Conservation (phyloP, 2,797 vertebrate species). For the Geotrypetes seraphini region DNA sequence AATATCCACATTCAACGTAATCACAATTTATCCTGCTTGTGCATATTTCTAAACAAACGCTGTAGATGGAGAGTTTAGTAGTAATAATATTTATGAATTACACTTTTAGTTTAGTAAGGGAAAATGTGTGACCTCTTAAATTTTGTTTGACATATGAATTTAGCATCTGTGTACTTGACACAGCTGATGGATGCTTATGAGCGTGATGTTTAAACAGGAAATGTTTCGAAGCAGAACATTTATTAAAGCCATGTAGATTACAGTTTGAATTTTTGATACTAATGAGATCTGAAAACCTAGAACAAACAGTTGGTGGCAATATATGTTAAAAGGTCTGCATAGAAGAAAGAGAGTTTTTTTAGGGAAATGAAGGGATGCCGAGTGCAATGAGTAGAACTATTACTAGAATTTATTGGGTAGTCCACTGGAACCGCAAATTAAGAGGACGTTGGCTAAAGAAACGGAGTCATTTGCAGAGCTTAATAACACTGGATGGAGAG, state of each 20-base stretch:
- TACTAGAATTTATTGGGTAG: no score
- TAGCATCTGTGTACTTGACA: conserved; percentile 62
- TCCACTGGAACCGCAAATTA: no score
- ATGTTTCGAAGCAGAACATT: conserved; percentile 65
- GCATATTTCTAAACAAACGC: conserved; percentile 71
- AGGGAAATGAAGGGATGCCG: no score
- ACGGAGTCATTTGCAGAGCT: no score
- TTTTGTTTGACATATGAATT: conserved; percentile 73
- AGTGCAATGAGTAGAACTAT: no score
- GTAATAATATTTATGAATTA: conserved; percentile 78
- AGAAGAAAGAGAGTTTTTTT: no score
- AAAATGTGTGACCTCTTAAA: conserved; percentile 73
- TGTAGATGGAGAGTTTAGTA: conserved; percentile 68
- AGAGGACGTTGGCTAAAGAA: no score
- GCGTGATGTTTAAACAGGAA: conserved; percentile 68
- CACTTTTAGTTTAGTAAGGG: conserved; percentile 75
- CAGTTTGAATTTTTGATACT: conserved; percentile 45
- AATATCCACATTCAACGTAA: conserved; percentile 71
- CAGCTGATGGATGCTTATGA: conserved; percentile 68
- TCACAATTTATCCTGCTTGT: conserved; percentile 74
- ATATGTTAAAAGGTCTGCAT: no score
- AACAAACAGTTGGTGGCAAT: no score
- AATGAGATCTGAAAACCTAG: no score
- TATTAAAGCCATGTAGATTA: conserved; percentile 51
- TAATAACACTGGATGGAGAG: no score